Evolutionary conservation across 2,113 vertebrate species (phyloP), one percentile per base, ranked within the genome.

Genomic region (Notechis scutatus): DNA sequence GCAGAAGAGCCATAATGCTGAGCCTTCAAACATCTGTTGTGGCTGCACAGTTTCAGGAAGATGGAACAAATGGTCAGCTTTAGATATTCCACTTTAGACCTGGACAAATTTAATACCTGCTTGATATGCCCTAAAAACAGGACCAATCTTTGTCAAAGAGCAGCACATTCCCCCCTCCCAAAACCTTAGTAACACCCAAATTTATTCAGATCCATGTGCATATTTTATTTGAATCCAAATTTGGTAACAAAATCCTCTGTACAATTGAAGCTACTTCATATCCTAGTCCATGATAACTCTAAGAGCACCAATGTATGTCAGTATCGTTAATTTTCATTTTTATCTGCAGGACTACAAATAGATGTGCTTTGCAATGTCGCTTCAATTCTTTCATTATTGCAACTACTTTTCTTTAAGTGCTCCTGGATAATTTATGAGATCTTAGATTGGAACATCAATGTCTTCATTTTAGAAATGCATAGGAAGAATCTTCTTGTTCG

Each of bases 381-480:
- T 93, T 87, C 34, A 89, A 21, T 89, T 94, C n/a, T 92, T 14
- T 93, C 90, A 45, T 1, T 93, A 24, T 90, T 85, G 8, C 85
- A 93, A 21, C 1, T 95, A 56, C 2, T 47, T 95, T 29, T 2
- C 42, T 94, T 93, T 92, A 61, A n/a, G 18, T 29, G 89, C 45
- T 69, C 55, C 45, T n/a, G 57, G 55, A 52, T 95, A 91, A 94
- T 95, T 93, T 93, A 94, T 93, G 93, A 88, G 1, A 85, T 89
- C 1, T 50, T 93, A n/a, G 10, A 86, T 92, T 91, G 57, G 21
- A 95, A 55, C 94, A 92, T 90, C 45, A 59, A 0, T 26, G 4
- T n/a, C 4, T 90, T 6, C 23, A 45, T 20, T 93, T 47, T 90
- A 94, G 4, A 12, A 74, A 88, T 92, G 24, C 47, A 55, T 39